Base-by-base conservation (phyloP, 2,797 vertebrate species). In the Megalops cyprinoides region DNA sequence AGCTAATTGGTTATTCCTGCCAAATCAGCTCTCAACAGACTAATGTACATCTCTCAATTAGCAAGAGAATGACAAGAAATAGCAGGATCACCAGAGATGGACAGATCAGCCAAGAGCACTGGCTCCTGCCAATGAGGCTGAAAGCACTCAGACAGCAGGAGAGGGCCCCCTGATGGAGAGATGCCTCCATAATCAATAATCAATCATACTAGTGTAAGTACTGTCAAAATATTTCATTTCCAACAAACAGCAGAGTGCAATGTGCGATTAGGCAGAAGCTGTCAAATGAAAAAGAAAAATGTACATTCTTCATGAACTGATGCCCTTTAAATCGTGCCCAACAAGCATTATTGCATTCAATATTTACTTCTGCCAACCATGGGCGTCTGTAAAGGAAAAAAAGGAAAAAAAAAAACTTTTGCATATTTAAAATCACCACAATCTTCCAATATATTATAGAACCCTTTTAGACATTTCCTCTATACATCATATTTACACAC, bases 271-370 rank as follows among this genome's bases (percentile, higher is more conserved):
- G 55, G 31, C 6, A 42, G 74, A 42, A 53, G 18, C 53, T n/a
- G 51, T 53, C 3, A 53, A 53, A 71, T 42, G 44, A 34, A 37
- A 69, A 56, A 87, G 88, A 91, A 87, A 91, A 92, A 90, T 87
- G 93, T 88, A 93, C 92, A 93, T 93, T 94, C 90, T 87, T 84
- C 87, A 83, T 82, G 86, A 90, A 71, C 44, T 39, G 23, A 31
- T 85, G 85, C 88, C 88, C 84, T 86, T 88, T 85, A 82, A 89
- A 81, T 85, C 83, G 87, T 88, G 80, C 86, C 85, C 83, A 88
- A 92, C 85, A 87, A 87, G 86, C 88, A 90, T 94, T 93, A 95
- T 93, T 95, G 93, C 93, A 92, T 92, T 92, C 92, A 87, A 71
- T 39, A 89, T 87, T 53, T 12, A 71, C 42, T 71, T 71, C 86